Conservation (phyloP, 1,140 invertebrate genomes). For the Psix sp. region DNA sequence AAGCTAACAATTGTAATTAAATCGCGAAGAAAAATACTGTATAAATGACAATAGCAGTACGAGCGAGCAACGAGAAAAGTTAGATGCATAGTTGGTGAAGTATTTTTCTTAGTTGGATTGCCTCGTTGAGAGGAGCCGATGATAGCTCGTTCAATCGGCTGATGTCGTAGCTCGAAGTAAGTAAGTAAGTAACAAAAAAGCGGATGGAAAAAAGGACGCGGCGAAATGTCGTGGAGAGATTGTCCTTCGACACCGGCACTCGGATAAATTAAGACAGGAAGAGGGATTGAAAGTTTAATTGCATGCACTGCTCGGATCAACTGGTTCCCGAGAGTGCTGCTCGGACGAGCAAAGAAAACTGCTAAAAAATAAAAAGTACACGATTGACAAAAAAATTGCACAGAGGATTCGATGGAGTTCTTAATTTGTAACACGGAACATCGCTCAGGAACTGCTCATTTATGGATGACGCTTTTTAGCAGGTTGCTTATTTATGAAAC, state of each 20-base stretch:
- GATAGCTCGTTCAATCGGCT: slow-evolving; percentile 39
- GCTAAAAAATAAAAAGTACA: slow-evolving; percentile 25
- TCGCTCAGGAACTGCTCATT: slow-evolving; percentile 28
- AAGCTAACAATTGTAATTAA: slow-evolving; percentile 31
- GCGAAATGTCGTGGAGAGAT: slow-evolving; percentile 12
- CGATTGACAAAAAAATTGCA: slow-evolving; percentile 13
- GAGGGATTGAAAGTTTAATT: slow-evolving; percentile 72
- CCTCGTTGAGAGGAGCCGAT: slow-evolving; percentile 40
- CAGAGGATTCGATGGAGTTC: slow-evolving; percentile 20
- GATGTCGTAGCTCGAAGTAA: slow-evolving; percentile 13
- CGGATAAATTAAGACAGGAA: slow-evolving; percentile 59
- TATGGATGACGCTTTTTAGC: slow-evolving; percentile 44
- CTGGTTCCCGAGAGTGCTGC: slow-evolving; percentile 22
- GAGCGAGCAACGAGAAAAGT: slow-evolving; percentile 29
- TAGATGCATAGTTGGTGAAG: slow-evolving; percentile 45
- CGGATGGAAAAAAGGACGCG: not conserved
- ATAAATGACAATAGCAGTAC: slow-evolving; percentile 33
- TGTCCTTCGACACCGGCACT: slow-evolving; percentile 52
- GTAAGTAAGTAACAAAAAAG: not conserved
- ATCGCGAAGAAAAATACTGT: slow-evolving; percentile 34
- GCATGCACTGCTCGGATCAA: slow-evolving; percentile 64
- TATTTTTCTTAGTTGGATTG: slow-evolving; percentile 54
- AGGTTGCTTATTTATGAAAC: slow-evolving; percentile 40
- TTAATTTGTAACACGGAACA: slow-evolving; percentile 53
- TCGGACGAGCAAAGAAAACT: slow-evolving; percentile 8